Base-by-base conservation (phyloP, 2,797 vertebrate species). In the Phataginus tetradactyla region DNA sequence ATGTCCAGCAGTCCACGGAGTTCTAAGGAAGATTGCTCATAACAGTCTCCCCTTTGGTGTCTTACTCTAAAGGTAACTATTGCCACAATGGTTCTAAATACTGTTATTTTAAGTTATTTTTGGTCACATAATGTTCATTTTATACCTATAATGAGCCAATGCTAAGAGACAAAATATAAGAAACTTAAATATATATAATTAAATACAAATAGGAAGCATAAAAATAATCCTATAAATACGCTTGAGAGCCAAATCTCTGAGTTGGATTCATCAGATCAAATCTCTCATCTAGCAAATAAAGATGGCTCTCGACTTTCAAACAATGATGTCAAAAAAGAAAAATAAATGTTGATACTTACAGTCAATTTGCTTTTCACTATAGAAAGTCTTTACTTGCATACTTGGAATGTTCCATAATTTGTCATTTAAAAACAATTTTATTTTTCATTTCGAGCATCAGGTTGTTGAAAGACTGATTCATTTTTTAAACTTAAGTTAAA, bases 141-240 rank as follows among this genome's bases (percentile, higher is more conserved):
- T 64, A 91, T 74, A 80, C 11, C 49, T 72, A 80, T 25, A 74
- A 49, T 49, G 66, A 55, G 1, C 49, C n/a, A 80, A 32, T 39
- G 49, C 11, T 57, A 20, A 80, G 84, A 68, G 13, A 71, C 5
- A 57, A 49, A 57, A 29, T 27, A 5, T 74, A 64, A 81, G 51
- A 74, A 66, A 83, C 12, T 27, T 34, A 69, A 55, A n/a, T 23
- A 80, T n/a, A 85, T 66, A 78, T 29, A 55, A 68, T 68, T 81
- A 61, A 79, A 79, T 93, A 63, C 59, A 68, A 85, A 80, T 27
- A 37, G 49, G 39, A 91, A 53, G 21, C 29, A 83, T n/a, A 91
- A 91, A 95, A 86, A 91, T 66, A 17, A 91, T 51, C 29, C 89
- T 68, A 87, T 12, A 91, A 95, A 68, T 87, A 81, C 23, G 15